Base-by-base conservation (phyloP, 2,888 invertebrate genomes). In the Epinotia brunnichana region DNA sequence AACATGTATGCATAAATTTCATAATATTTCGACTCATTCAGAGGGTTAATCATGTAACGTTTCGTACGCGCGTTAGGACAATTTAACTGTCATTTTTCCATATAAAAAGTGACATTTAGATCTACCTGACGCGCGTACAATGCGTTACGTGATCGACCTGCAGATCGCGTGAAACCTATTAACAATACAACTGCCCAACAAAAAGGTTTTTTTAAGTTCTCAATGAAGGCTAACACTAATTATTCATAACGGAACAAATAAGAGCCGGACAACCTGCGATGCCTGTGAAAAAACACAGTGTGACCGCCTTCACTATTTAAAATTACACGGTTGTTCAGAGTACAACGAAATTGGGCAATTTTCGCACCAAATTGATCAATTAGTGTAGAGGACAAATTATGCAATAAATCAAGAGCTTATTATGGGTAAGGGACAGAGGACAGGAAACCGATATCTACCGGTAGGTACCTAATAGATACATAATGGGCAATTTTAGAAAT, bases 361-460 rank as follows among this genome's bases (percentile, higher is more conserved):
- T 85, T 79, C 78, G 75, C 74, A 77, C 76, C 71, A 85, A 90
- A 89, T 88, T 88, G 88, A 76, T 78, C 90, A 90, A 89, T 91
- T 90, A 87, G 80, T 81, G 77, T 79, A 79, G 83, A 86, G 85
- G 87, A 87, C 85, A 84, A 78, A 83, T 84, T 83, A 78, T 79
- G 83, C 77, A 79, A 86, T 90, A 87, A 89, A 88, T 89, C 87
- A 85, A 81, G 78, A 76, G 57, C 76, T 80, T 81, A 87, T 86
- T 87, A 82, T 77, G 78, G 76, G 79, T 79, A 77, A 77, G 79
- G 82, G 81, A 81, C 79, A 81, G 77, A 78, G 76, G 77, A 79
- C 79, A 78, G 82, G 81, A 80, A 79, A 75, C 77, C 73, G 74
- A 77, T 74, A 73, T 68, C 62, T 71, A 57, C 24, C 54, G 64